Evolutionary conservation across 2,113 vertebrate genomes (phyloP), one percentile per base, ranked within the genome.

Genomic region (Psittacara wagleri): DNA sequence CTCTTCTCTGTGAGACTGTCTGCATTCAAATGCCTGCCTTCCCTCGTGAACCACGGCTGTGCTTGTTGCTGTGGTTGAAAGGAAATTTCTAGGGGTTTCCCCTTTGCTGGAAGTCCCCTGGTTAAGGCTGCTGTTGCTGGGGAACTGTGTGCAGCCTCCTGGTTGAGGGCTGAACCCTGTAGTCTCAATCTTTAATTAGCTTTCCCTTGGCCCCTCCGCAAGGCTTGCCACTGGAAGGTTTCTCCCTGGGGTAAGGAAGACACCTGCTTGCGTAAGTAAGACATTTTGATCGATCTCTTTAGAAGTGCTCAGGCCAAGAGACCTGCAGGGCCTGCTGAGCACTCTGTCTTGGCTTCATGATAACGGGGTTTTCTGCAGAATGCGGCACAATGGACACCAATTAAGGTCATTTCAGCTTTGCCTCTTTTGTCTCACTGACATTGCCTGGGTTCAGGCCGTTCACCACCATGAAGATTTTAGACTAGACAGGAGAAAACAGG

Each of bases 211-310:
- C 31, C n/a, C 25, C 31, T 86, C 35, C 3, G 3, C 27, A 90
- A 88, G 61, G 41, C n/a, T 88, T 85, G 37, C 39, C 48, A 84
- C n/a, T 83, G 75, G n/a, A 93, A 95, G 35, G 18, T n/a, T 92
- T 92, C 44, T 92, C 82, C 72, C 74, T 61, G 59, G 61, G 27
- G 39, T 85, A 41, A 88, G 43, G 74, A 92, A 86, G 64, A 83
- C 39, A 75, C 74, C 87, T 90, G 19, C 29, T 83, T 90, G 41
- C 16, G 28, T 87, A 74, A 94, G 39, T 55, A 74, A 84, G 66
- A 93, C 43, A 57, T 96, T 95, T 89, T 54, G 84, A 75, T 80
- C 66, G 72, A 57, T 75, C 59, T 92, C 37, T 82, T 84, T 73
- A 57, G 51, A 88, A 80, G 70, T 51, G 20, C 46, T 95, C 37